Conservation (phyloP, 92 coral and sea anemone genomes). For the Umimayanthus kanabou region DNA sequence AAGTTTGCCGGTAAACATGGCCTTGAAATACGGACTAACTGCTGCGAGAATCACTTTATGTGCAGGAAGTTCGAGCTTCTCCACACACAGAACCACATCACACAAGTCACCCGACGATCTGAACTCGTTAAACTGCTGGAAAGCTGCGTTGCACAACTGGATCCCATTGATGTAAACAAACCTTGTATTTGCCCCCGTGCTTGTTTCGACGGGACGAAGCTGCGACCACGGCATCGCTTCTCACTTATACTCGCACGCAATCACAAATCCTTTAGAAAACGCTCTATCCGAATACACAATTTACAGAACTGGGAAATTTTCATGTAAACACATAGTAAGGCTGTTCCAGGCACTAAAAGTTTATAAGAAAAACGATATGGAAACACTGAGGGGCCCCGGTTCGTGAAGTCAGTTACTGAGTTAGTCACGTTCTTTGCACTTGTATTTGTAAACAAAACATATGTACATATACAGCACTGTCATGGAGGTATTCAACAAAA, state of each 20-base stretch:
- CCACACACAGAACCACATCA: constrained; percentile 77
- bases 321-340: neutral
- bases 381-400: too few species aligned
- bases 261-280: neutral
- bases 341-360: neutral
- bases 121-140: constrained; percentile 63
- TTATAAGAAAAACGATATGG: neutral
- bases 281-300: neutral
- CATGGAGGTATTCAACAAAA: neutral
- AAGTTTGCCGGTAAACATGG: constrained; percentile 79
- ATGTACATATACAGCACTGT: neutral
- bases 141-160: constrained; percentile 45
- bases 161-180: constrained; percentile 34
- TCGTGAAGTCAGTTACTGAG: too few species aligned
- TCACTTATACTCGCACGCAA: neutral
- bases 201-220: neutral
- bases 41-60: constrained; percentile 81
- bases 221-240: neutral
- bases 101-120: constrained; percentile 69
- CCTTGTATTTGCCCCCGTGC: neutral
- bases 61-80: constrained; percentile 66
- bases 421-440: too few species aligned
- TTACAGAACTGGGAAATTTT: neutral
- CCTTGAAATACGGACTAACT: constrained; percentile 85
- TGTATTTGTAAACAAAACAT: neutral